Evolutionary conservation across 2,797 vertebrate species (phyloP).

Genomic region (Semotilus atromaculatus): DNA sequence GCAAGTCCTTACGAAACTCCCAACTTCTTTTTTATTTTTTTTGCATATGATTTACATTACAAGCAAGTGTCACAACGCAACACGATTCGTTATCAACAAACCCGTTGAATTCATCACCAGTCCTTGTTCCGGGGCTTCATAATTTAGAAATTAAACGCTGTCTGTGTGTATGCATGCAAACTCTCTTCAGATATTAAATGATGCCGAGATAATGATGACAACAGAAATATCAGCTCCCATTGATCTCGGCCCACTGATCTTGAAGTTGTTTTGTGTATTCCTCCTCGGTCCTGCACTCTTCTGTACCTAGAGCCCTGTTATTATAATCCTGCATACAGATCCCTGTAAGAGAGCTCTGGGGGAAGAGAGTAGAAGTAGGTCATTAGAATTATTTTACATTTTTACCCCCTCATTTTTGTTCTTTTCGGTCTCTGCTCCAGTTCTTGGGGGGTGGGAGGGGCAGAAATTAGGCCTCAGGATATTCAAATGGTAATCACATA

Average conservation of each 20-base stretch:
- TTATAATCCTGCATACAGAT: slow-evolving; percentile 47
- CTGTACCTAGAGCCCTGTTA: slow-evolving; percentile 43
- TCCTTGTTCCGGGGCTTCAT: not conserved
- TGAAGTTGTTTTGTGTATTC: slow-evolving; percentile 34
- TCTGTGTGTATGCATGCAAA: not conserved
- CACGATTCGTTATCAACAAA: not conserved
- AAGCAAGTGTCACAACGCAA: not conserved
- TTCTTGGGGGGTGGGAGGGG: slow-evolving; percentile 42
- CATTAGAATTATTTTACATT: slow-evolving; percentile 60
- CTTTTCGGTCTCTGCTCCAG: slow-evolving; percentile 42
- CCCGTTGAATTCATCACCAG: not conserved
- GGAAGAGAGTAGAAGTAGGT: slow-evolving; percentile 52
- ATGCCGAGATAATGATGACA: slow-evolving; percentile 44
- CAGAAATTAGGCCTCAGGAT: slow-evolving; percentile 40
- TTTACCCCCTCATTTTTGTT: slow-evolving; percentile 31
- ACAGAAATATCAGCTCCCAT: slow-evolving; percentile 37
- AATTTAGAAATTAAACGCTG: not conserved
- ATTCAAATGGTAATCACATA: slow-evolving; percentile 57
- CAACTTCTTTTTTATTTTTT: not conserved
- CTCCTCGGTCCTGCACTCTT: slow-evolving; percentile 9
- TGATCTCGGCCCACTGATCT: slow-evolving; percentile 42
- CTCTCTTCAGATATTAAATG: slow-evolving; percentile 38
- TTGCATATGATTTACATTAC: not conserved
- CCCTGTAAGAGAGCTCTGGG: slow-evolving; percentile 38
- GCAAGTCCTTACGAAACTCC: not conserved